These are phyloP conservation scores for Nudaria mundana DNA, from an alignment of 2,888 invertebrate genomes.

Conservation along the genomic window DNA sequence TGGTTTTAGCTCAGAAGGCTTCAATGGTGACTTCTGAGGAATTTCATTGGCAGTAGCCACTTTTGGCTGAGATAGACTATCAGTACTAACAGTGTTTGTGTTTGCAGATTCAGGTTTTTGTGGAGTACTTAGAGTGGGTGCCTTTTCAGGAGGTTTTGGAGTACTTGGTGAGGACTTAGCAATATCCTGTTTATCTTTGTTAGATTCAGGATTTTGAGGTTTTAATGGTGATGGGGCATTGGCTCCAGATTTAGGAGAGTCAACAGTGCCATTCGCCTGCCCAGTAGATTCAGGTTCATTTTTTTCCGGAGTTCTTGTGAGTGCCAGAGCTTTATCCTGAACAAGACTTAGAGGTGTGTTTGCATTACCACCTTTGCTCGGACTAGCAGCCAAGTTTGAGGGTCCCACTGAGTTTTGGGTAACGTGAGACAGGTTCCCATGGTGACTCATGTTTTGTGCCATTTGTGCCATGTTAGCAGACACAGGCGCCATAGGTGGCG, in stretches of 20 bases:
- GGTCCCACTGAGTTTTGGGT: conserved; percentile 63
- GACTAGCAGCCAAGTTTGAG: conserved; percentile 53
- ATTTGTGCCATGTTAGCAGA: conserved; percentile 77
- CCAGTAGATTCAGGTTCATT: conserved; percentile 67
- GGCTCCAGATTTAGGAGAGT: conserved; percentile 60
- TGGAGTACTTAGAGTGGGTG: conserved; percentile 52
- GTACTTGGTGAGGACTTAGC: conserved; percentile 72
- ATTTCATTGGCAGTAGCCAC: conserved; percentile 64
- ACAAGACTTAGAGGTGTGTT: conserved; percentile 72
- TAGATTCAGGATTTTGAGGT: conserved; percentile 63
- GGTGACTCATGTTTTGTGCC: conserved; percentile 79
- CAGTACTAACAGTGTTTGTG: conserved; percentile 42
- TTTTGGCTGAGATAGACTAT: conserved; percentile 59
- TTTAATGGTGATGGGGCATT: conserved; percentile 57
- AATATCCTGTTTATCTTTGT: conserved; percentile 69
- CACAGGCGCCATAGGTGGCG: conserved; percentile 75
- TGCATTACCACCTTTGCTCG: conserved; percentile 57
- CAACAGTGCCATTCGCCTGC: conserved; percentile 70
- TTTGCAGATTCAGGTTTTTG: conserved; percentile 57
- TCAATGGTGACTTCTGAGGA: conserved; percentile 62
- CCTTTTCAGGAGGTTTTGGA: conserved; percentile 70
- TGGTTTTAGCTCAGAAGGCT: conserved; percentile 63
- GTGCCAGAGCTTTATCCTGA: conserved; percentile 66
- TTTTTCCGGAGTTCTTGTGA: conserved; percentile 73
- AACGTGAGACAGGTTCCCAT: conserved; percentile 72